Evolutionary conservation across 2,888 invertebrate species (phyloP), one percentile per base, ranked within the genome.

Genomic region (Acrocyrtus sp.): DNA sequence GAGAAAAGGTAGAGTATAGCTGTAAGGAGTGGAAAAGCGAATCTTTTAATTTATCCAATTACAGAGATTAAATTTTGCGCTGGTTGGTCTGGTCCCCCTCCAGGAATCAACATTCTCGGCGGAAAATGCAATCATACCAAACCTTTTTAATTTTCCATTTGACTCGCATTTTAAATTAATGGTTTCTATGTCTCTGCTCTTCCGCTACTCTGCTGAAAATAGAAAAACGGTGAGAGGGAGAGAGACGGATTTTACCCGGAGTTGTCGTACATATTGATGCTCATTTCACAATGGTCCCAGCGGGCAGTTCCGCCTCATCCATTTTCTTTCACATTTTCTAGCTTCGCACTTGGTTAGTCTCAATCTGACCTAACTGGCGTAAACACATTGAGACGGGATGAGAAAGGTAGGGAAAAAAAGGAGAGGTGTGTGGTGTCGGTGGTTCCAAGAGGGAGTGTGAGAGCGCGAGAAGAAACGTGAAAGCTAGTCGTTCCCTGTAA

Each of bases 291-390:
- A 39, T 47, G 61, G 61, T 69, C 69, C 69, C 61, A 12, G 26
- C 17, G 69, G 69, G 61, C 69, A 69, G 61, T 69, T 69, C 69
- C 69, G 69, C 69, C 69, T 69, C 69, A 69, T 69, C 69, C 69
- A 69, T 69, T 69, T 68, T 60, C 67, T 60, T 60, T 68, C 67
- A 60, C 67, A 68, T 68, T 68, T 69, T 69, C 69, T 69, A 69
- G 61, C 69, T 69, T 69, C 69, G 48, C 69, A 69, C 69, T 69
- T 69, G 61, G 69, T 69, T 69, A 69, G 61, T 61, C 61, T 61
- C 61, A 69, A 69, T 69, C 69, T 69, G 61, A 54, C 48, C 69
- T 56, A 69, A 69, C 26, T 69, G 47, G 48, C 69, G 69, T 69
- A 69, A 69, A 69, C 69, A 61, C 54, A 45, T 61, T 48, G 54